Base-by-base conservation (phyloP, 2,797 vertebrate genomes). In the Gallinago stenura region DNA sequence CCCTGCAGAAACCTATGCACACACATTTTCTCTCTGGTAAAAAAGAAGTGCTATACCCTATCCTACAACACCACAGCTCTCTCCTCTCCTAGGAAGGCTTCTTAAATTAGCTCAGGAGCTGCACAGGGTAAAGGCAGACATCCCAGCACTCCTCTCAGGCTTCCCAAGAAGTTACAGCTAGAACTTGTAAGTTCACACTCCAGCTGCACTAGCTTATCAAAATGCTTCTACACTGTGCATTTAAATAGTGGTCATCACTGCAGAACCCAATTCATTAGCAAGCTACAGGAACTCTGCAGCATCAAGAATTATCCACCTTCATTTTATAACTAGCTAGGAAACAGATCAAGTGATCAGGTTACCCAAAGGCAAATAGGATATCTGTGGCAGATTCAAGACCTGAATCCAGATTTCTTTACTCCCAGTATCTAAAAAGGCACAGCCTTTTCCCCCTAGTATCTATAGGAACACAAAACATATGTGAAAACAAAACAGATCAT, bases 161-260 rank as follows among this genome's bases (percentile, higher is more conserved):
- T 64, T 88, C 45, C 61, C 4, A 1, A 45, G 51, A 51, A 83
- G 26, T 56, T 64, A 66, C 30, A 88, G 50, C 28, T 80, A 28
- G n/a, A 46, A 26, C 31, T 20, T 43, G 0, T 5, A 39, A 68
- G 41, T 31, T 43, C 8, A 25, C 16, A 58, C 2, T 2, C 11
- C 50, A 64, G 62, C 53, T 35, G 39, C 57, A 64, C 30, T 37
- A 68, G 45, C 22, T 31, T 71, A 51, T 5, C 35, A 60, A 75
- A 91, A 73, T 28, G 25, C 14, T 45, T 56, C 68, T 41, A 39
- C 21, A 20, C 17, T 21, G 21, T 17, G 24, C 30, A 13, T 14
- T 68, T 62, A 45, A 64, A 37, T 16, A 72, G 33, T 20, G 68
- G n/a, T 43, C 75, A 75, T 69, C 70, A 25, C 31, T 28, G 78